Evolutionary conservation across 2,797 vertebrate genomes (phyloP).

Genomic region (Heteromormyrus szaboi): DNA sequence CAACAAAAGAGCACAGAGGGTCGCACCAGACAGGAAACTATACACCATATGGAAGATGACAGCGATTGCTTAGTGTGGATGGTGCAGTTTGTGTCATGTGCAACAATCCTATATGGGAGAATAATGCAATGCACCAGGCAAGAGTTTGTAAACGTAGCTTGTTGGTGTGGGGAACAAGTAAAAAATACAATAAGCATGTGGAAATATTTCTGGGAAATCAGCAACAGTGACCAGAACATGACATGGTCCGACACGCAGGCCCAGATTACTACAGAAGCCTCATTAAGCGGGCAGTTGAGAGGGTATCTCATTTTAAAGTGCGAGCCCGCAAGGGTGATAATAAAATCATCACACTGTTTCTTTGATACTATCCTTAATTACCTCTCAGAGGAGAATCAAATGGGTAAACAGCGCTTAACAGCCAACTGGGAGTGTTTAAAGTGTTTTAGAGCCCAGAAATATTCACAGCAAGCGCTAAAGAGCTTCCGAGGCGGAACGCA

Average conservation of each 20-base stretch:
- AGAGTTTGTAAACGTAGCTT: not conserved
- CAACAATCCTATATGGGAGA: not conserved
- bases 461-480: constrained; percentile 8
- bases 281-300: not conserved
- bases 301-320: constrained; percentile 2
- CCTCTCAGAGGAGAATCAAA: constrained; percentile 64
- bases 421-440: constrained; percentile 51
- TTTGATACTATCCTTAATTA: constrained; percentile 62
- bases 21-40: not conserved
- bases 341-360: constrained; percentile 34
- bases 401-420: constrained; percentile 65
- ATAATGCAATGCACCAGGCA: not conserved
- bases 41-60: not conserved
- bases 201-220: not conserved
- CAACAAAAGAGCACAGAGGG: not conserved
- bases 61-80: not conserved
- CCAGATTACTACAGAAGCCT: not conserved
- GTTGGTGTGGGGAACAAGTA: not conserved
- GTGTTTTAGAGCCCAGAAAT: constrained; percentile 17
- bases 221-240: not conserved
- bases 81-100: not conserved
- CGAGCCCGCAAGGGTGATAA: constrained; percentile 25
- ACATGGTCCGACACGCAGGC: not conserved
- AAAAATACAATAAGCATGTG: not conserved
- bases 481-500: not conserved